phyloP scores from a whole-genome alignment of 2,888 invertebrate genomes.

The Acleris sparsana region DNA sequence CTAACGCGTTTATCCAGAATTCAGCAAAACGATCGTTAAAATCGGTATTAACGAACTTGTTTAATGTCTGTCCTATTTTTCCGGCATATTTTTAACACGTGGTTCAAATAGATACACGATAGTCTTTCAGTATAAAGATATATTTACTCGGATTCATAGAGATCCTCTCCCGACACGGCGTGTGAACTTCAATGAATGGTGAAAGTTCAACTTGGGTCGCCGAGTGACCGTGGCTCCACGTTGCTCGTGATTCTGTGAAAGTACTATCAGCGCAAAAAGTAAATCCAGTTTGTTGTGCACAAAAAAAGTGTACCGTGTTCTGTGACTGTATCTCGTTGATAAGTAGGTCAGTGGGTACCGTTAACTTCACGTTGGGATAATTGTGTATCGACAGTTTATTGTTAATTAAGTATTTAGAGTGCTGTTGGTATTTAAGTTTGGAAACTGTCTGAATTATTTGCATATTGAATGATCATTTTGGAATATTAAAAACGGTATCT shows the following conservation, averaged over 20 bases:
- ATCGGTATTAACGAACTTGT: too few species aligned
- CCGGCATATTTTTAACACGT: too few species aligned
- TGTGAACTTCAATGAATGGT: slow-evolving; percentile 32
- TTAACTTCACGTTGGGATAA: slow-evolving; percentile 23
- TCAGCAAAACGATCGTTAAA: too few species aligned
- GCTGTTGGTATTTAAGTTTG: too few species aligned
- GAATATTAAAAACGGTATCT: too few species aligned
- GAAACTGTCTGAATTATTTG: too few species aligned
- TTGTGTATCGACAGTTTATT: slow-evolving; percentile 15
- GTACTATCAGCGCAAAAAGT: slow-evolving; percentile 16
- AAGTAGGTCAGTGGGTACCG: slow-evolving; percentile 27
- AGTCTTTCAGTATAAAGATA: neutral
- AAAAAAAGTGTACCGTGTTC: slow-evolving; percentile 27
- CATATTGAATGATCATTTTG: too few species aligned
- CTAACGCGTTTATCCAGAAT: too few species aligned
- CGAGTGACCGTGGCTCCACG: slow-evolving; percentile 14
- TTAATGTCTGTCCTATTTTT: too few species aligned
- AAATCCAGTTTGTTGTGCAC: slow-evolving; percentile 13
- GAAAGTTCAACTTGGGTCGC: slow-evolving; percentile 38
- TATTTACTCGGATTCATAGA: slow-evolving; percentile 8
- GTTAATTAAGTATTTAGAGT: slow-evolving; percentile 18
- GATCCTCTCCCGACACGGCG: slow-evolving; percentile 21
- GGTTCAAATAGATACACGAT: too few species aligned
- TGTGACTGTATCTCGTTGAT: slow-evolving; percentile 4
- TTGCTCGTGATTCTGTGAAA: slow-evolving; percentile 21